Base-by-base conservation (phyloP, 2,888 invertebrate species). In the Drosophila subsilvestris region DNA sequence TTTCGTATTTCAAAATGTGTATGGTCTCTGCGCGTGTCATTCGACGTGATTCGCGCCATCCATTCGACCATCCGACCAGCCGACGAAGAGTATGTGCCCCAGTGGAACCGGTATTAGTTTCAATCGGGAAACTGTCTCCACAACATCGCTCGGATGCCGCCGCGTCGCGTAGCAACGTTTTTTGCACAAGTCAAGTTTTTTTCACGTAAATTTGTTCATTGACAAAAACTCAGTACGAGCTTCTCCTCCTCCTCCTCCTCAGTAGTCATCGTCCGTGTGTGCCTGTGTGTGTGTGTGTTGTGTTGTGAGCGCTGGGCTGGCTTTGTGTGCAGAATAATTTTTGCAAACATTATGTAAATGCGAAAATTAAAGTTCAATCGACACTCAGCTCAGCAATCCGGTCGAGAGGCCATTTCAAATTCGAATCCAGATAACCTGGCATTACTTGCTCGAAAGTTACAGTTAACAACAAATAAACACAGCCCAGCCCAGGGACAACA, bases 141-240 rank as follows among this genome's bases (percentile, higher is more conserved):
- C 55, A 45, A 56, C 63, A 80, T 42, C 76, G 78, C 10, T 27
- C 58, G 55, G 74, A 22, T 58, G 48, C n/a, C 53, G 72, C 6
- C 59, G 25, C 59, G 68, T 51, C 63, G 29, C 45, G 42, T 49
- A 37, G 27, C 6, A 66, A 70, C 68, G 76, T 86, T 85, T 85
- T 85, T 85, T 85, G 79, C 88, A 85, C 85, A 84, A 85, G 85
- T 88, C 85, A 84, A 85, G 85, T 88, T 85, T 85, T 85, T 85
- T 85, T 76, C 58, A 83, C 88, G 88, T 88, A 88, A 83, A 84
- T 85, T 87, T 86, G 82, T 85, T 86, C 88, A 88, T 85, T 85
- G 86, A 85, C 88, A 88, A 85, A 85, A 85, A 85, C 86, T 82
- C 73, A 29, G 57, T 70, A 65, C 70, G 59, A 48, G 57, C 22